These are phyloP conservation scores for Eudorcas thomsonii DNA, from an alignment of 2,113 vertebrate genomes.

Conservation along the genomic window DNA sequence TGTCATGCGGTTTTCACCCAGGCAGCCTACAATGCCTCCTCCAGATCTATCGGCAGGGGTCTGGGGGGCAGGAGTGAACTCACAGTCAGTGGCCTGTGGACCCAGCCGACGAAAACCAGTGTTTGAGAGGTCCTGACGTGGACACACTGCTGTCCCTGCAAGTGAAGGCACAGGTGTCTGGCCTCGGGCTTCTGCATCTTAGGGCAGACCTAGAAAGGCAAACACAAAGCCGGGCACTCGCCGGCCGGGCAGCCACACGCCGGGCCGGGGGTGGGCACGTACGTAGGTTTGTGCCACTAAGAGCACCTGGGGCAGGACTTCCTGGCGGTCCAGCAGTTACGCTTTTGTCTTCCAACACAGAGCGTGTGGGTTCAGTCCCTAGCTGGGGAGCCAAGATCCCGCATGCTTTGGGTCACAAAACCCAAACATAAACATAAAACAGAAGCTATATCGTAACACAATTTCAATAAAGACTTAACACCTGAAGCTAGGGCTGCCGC, in stretches of 20 bases:
- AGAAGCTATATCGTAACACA: neutral
- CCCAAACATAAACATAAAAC: neutral
- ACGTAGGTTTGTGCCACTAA: rapidly evolving
- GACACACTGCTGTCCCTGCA: neutral
- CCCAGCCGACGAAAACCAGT: rapidly evolving
- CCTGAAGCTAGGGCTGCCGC: neutral
- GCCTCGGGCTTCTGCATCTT: neutral
- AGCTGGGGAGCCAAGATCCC: neutral
- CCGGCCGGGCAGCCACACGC: rapidly evolving
- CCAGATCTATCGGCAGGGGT: too few relatives aligned
- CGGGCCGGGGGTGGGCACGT: rapidly evolving
- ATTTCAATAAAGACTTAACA: neutral
- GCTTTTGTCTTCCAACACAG: neutral
- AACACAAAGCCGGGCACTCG: too few relatives aligned
- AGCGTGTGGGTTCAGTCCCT: neutral
- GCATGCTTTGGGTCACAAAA: neutral
- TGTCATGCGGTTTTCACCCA: too few relatives aligned
- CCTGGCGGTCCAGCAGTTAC: neutral
- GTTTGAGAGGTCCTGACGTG: rapidly evolving
- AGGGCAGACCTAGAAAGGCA: too few relatives aligned
- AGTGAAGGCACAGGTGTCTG: rapidly evolving
- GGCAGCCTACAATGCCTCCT: neutral
- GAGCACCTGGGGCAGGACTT: neutral
- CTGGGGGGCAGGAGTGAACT: neutral
- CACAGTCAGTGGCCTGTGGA: rapidly evolving